phyloP scores from a whole-genome alignment of 1,140 invertebrate genomes.

The Gerris buenoi region DNA sequence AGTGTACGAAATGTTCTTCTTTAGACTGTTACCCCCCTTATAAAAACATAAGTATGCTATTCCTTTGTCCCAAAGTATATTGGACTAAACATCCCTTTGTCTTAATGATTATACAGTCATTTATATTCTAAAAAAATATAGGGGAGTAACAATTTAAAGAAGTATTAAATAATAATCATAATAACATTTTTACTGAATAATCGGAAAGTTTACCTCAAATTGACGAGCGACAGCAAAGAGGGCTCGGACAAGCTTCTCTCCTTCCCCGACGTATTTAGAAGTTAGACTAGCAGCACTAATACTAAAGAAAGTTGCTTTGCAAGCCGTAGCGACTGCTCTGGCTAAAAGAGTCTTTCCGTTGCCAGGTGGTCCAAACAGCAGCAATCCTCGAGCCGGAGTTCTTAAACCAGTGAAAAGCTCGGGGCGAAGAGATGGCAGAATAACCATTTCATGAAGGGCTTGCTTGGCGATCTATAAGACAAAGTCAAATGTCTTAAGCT shows the following conservation, averaged over 20 bases:
- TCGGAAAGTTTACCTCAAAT: conserved; percentile 55
- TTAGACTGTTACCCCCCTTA: too few species aligned
- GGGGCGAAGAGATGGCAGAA: conserved; percentile 84
- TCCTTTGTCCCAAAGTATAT: too few species aligned
- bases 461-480: conserved; percentile 87
- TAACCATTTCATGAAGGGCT: conserved; percentile 93
- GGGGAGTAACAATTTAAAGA: too few species aligned
- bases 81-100: too few species aligned
- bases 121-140: too few species aligned
- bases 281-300: conserved; percentile 94
- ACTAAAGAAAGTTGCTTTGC: conserved; percentile 85
- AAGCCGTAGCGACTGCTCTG: conserved; percentile 26
- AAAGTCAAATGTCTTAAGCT: too few species aligned
- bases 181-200: too few species aligned
- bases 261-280: conserved; percentile 96
- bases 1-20: too few species aligned
- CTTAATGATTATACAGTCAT: too few species aligned
- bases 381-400: conserved; percentile 76
- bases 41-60: too few species aligned
- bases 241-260: conserved; percentile 91
- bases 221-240: conserved; percentile 87
- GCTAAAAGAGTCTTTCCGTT: conserved; percentile 40
- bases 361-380: conserved; percentile 90
- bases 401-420: conserved; percentile 86
- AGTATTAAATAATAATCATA: too few species aligned